phyloP scores from a whole-genome alignment of 2,113 vertebrate genomes.

The Cephalophus harveyi region DNA sequence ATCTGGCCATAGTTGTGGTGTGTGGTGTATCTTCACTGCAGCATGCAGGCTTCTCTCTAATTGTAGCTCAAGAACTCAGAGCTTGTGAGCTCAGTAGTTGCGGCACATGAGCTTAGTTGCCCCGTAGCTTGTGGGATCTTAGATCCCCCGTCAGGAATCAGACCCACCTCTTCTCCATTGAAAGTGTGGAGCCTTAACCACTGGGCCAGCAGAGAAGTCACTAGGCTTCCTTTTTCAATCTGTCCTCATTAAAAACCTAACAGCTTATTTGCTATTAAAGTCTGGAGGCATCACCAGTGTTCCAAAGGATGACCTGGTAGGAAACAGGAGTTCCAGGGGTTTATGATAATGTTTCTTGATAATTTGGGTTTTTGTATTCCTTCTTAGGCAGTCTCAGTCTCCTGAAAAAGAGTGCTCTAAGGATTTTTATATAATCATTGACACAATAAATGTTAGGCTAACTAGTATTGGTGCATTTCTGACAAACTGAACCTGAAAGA shows the following conservation, averaged over 20 bases:
- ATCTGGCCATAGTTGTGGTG: not conserved
- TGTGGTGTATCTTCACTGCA: accelerated
- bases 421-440: constrained; percentile 46
- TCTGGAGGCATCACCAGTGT: not conserved
- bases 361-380: not conserved
- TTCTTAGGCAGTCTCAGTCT: constrained; percentile 33
- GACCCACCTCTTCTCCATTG: not conserved
- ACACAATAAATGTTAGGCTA: constrained; percentile 47
- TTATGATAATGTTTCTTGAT: not conserved
- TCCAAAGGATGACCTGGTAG: not conserved
- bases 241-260: not conserved
- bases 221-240: not conserved
- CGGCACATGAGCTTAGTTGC: accelerated
- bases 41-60: not conserved
- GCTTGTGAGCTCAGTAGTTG: not conserved
- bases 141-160: not conserved
- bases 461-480: constrained; percentile 9
- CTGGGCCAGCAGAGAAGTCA: not conserved
- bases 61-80: not conserved
- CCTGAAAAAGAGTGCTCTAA: constrained; percentile 29
- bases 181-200: not conserved
- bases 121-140: not conserved
- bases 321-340: not conserved
- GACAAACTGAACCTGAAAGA: constrained; percentile 21
- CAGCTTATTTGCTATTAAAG: not conserved